phyloP scores from a whole-genome alignment of 2,888 invertebrate species.

The Lithophane semibrunnea region DNA sequence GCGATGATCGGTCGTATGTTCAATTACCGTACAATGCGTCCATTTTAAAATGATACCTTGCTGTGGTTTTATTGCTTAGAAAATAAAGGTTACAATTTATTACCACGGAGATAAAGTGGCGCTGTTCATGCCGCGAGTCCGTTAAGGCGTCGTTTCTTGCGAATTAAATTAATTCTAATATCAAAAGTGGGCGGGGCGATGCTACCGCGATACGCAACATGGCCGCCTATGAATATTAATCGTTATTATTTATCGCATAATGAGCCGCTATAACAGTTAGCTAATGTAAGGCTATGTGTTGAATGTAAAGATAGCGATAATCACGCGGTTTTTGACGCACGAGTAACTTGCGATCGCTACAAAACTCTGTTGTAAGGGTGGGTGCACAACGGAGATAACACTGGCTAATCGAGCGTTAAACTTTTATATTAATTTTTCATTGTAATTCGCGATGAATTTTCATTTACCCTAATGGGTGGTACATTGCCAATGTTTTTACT shows the following conservation, averaged over 20 bases:
- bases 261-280: slow-evolving; percentile 70
- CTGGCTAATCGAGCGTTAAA: slow-evolving; percentile 49
- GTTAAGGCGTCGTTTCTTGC: slow-evolving; percentile 68
- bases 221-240: slow-evolving; percentile 80
- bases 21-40: slow-evolving; percentile 54
- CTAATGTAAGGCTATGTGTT: slow-evolving; percentile 68
- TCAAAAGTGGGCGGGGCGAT: slow-evolving; percentile 79
- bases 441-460: slow-evolving; percentile 38
- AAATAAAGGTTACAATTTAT: slow-evolving; percentile 65
- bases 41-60: slow-evolving; percentile 30
- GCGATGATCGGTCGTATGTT: slow-evolving; percentile 56
- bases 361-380: slow-evolving; percentile 44
- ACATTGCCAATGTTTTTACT: slow-evolving; percentile 7
- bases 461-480: slow-evolving; percentile 18
- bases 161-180: slow-evolving; percentile 78
- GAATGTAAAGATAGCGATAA: slow-evolving; percentile 62
- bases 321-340: slow-evolving; percentile 47
- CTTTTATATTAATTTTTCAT: slow-evolving; percentile 48
- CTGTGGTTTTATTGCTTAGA: slow-evolving; percentile 29
- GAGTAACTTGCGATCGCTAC: slow-evolving; percentile 35
- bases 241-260: slow-evolving; percentile 80
- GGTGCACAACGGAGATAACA: slow-evolving; percentile 37
- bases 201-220: slow-evolving; percentile 84
- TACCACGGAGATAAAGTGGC: slow-evolving; percentile 40
- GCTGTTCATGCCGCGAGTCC: slow-evolving; percentile 50